phyloP scores from a whole-genome alignment of 2,113 vertebrate species.

The Eonycteris spelaea region DNA sequence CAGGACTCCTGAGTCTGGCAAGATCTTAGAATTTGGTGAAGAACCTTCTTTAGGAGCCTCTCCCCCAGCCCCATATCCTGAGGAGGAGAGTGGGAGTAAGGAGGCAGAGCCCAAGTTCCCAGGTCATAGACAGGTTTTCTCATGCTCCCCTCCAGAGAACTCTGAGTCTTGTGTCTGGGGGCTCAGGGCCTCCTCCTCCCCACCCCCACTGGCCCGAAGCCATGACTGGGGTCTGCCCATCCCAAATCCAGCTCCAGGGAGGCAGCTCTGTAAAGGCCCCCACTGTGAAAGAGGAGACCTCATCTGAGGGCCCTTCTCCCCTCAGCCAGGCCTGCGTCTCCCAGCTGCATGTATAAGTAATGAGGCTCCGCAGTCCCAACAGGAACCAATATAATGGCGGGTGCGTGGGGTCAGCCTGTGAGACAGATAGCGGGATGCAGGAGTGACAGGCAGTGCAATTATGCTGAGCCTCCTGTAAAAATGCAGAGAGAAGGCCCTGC shows the following conservation, averaged over 20 bases:
- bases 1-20: not conserved
- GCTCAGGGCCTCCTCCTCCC: not conserved
- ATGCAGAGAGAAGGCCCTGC: not conserved
- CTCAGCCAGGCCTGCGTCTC: conserved; percentile 34
- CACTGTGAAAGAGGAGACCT: not conserved
- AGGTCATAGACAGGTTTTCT: not conserved
- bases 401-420: conserved; percentile 63
- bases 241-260: not conserved
- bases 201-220: not conserved
- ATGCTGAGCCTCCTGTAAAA: conserved; percentile 54
- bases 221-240: not conserved
- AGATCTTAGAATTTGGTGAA: not conserved
- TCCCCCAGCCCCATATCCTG: not conserved
- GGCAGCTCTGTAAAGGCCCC: not conserved
- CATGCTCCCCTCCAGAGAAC: not conserved
- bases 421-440: conserved; percentile 61
- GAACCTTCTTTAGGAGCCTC: not conserved
- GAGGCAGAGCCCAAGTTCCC: not conserved
- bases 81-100: not conserved
- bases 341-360: conserved; percentile 74
- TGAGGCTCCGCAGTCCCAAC: conserved; percentile 60
- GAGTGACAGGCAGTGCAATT: conserved; percentile 72
- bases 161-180: not conserved
- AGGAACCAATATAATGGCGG: conserved; percentile 74
- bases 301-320: conserved; percentile 4